Conservation (phyloP, 2,888 invertebrate species). For the Noctua fimbriata region DNA sequence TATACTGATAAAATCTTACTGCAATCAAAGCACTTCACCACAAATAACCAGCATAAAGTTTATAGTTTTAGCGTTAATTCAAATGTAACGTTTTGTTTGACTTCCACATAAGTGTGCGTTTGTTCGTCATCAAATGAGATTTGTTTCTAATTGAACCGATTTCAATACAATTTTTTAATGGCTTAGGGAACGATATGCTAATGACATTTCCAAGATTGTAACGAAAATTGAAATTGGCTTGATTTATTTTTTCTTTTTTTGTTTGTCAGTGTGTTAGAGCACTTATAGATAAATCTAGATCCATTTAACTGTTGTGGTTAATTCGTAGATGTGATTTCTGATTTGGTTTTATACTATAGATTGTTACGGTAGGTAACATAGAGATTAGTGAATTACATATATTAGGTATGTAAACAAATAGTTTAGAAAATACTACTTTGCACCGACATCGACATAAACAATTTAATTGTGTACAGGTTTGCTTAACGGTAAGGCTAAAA, state of each 20-base stretch:
- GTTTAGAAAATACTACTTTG: neutral
- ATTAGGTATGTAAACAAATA: slow-evolving; percentile 24
- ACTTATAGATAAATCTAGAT: slow-evolving; percentile 13
- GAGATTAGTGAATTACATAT: slow-evolving; percentile 9
- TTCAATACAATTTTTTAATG: slow-evolving; percentile 4
- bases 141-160: slow-evolving; percentile 23
- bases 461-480: neutral
- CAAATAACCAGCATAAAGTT: slow-evolving; percentile 20
- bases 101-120: slow-evolving; percentile 16
- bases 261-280: slow-evolving; percentile 5
- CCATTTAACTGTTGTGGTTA: slow-evolving; percentile 9
- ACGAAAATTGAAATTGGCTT: slow-evolving; percentile 32
- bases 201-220: neutral
- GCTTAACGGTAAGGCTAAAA: slow-evolving; percentile 4
- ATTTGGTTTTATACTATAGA: slow-evolving; percentile 4
- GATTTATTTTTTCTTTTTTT: neutral
- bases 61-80: slow-evolving; percentile 7
- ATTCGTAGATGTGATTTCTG: slow-evolving; percentile 10
- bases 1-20: slow-evolving; percentile 57
- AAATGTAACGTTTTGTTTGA: slow-evolving; percentile 8
- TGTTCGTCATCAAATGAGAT: neutral
- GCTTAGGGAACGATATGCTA: neutral
- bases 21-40: slow-evolving; percentile 42
- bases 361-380: slow-evolving; percentile 24
- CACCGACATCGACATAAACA: neutral